A percentile compares a stretch with the other conserved stretches of the same genome.
Evolutionary conservation across 2,888 invertebrate genomes (phyloP).

Genomic region (Erynnis tages): DNA sequence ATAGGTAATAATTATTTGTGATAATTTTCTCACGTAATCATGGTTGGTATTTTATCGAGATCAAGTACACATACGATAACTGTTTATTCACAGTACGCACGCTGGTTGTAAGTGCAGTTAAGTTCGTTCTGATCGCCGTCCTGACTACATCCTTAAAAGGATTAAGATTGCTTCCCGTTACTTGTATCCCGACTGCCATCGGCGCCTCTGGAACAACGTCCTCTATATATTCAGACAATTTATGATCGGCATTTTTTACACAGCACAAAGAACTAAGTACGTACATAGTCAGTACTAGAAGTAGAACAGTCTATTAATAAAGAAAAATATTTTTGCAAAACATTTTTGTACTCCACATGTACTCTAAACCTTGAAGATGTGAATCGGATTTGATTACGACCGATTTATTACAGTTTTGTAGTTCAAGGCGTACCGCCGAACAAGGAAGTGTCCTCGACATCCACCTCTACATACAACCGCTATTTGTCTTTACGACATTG

Average conservation of each 20-base stretch:
- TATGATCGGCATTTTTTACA: too few relatives aligned
- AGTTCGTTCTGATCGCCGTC: conserved; percentile 38
- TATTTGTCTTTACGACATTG: too few relatives aligned
- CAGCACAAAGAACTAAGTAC: too few relatives aligned
- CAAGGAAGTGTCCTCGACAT: conserved; percentile 53
- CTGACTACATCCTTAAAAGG: conserved; percentile 67
- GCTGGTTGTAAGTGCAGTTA: conserved; percentile 45
- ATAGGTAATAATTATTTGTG: neutral
- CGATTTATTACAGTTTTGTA: conserved; percentile 41
- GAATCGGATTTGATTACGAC: conserved; percentile 21
- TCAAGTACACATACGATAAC: conserved; percentile 34
- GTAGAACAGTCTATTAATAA: neutral
- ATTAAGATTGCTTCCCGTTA: conserved; percentile 65
- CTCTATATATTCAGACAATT: too few relatives aligned
- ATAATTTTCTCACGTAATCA: neutral
- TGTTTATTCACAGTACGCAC: conserved; percentile 44
- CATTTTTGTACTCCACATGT: too few relatives aligned
- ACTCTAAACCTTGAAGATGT: conserved; percentile 6
- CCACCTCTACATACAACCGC: conserved; percentile 20
- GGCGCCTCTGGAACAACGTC: conserved; percentile 54
- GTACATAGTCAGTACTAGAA: too few relatives aligned
- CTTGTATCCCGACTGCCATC: conserved; percentile 52
- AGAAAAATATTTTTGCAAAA: neutral
- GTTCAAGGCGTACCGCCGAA: conserved; percentile 54
- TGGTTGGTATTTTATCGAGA: too few relatives aligned